A percentile compares a stretch with the other conserved stretches of the same genome.
These are phyloP conservation scores for Onychomys arenicola DNA, from an alignment of 2,797 vertebrate genomes.

Conservation along the genomic window DNA sequence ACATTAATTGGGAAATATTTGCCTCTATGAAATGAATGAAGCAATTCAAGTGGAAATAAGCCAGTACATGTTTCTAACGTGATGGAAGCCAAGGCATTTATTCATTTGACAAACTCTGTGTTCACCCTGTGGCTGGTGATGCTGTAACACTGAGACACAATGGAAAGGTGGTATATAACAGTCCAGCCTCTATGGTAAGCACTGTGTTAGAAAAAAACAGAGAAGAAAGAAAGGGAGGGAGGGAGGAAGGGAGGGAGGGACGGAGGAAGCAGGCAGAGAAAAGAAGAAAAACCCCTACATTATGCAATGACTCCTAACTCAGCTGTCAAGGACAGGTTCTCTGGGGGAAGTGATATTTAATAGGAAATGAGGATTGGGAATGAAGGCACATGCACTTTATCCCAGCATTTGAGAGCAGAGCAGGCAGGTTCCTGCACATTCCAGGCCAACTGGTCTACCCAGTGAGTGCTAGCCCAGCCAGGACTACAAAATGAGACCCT, in stretches of 20 bases:
- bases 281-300: conserved; percentile 41
- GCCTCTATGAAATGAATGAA: conserved; percentile 32
- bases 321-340: not conserved
- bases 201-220: not conserved
- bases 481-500: not conserved
- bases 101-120: not conserved
- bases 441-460: not conserved
- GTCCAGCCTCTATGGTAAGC: not conserved
- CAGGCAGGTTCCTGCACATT: too few species aligned
- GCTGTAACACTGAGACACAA: not conserved
- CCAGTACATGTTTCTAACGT: not conserved
- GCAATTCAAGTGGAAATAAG: conserved; percentile 46
- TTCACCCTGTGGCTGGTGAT: not conserved
- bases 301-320: not conserved
- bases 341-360: not conserved
- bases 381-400: too few species aligned
- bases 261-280: not conserved
- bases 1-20: not conserved
- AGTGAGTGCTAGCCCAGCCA: not conserved
- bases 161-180: not conserved
- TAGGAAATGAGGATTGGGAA: not conserved
- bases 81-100: conserved; percentile 43
- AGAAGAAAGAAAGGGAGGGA: not conserved
- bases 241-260: not conserved
- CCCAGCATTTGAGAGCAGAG: not conserved